Evolutionary conservation across 2,113 vertebrate genomes (phyloP), one percentile per base, ranked within the genome.

Genomic region (Chionis minor): DNA sequence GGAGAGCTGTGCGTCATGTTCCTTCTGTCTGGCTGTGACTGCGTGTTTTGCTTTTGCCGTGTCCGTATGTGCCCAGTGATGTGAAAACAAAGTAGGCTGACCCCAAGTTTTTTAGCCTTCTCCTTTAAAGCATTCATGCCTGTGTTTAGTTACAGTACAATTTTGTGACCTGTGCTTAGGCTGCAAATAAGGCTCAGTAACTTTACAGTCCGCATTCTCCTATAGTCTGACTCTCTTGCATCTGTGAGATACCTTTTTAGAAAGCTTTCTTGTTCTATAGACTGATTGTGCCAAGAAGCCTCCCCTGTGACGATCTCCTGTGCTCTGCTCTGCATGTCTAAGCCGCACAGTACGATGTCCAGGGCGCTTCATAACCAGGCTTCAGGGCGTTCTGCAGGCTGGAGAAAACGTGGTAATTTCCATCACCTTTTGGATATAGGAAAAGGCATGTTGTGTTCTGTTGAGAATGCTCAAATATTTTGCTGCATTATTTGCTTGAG

Each of bases 341-440:
- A 42, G 12, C 80, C 0, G 0, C 30, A 5, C 44, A 8, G 33
- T 5, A 3, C 40, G 10, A 9, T 1, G 28, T 33, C 4, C 62
- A 24, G 44, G n/a, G 30, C 12, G 18, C 51, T 81, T 44, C 13
- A 14, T 17, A 27, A 49, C 61, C 54, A 38, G n/a, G 8, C 42
- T 42, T 70, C 69, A 42, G 71, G 24, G 28, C 56, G 3, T 49
- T 49, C 49, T 49, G 49, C 49, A 40, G 38, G 13, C 56, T 22
- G 33, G 21, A 44, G 56, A 11, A 63, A 81, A 52, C 7, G 10
- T 2, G 4, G 16, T 54, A 1, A 10, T 62, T 73, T 28, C 66
- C 27, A 6, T 69, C 45, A 22, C 20, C 27, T n/a, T 45, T 55
- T 28, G 27, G 40, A 33, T 3, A 5, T 9, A 44, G 33, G 49